Conservation (phyloP, 92 coral and sea anemone species). For the Zoanthus solanderi region DNA sequence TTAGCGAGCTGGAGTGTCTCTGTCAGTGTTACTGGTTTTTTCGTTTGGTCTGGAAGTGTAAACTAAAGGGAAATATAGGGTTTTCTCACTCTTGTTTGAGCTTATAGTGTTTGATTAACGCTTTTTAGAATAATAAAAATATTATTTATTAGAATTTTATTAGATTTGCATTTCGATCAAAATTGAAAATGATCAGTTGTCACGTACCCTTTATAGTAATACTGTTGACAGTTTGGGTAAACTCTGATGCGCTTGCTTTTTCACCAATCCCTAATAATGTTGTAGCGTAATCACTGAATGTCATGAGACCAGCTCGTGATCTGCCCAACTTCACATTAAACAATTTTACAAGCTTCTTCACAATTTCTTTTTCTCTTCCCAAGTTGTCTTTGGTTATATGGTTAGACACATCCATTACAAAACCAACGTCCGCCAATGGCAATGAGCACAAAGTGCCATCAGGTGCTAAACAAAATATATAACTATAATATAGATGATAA, state of each 20-base stretch:
- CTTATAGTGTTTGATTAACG: too few relatives aligned
- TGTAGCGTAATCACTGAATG: slow-evolving; percentile 5
- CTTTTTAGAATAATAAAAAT: too few relatives aligned
- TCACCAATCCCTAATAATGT: not conserved
- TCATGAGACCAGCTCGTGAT: slow-evolving; percentile 2
- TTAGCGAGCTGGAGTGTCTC: too few relatives aligned
- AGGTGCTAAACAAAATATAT: not conserved
- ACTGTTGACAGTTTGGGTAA: not conserved
- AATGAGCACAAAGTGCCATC: not conserved
- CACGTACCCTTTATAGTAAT: not conserved
- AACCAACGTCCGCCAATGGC: slow-evolving; percentile 24
- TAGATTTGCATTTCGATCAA: too few relatives aligned
- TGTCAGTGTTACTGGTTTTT: too few relatives aligned
- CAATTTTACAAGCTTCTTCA: not conserved
- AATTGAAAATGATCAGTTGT: not conserved
- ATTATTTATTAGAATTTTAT: too few relatives aligned
- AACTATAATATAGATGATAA: not conserved
- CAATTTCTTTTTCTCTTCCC: not conserved
- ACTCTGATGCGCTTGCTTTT: not conserved
- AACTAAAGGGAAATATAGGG: too few relatives aligned
- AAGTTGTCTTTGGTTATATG: not conserved
- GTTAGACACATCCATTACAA: slow-evolving; percentile 21
- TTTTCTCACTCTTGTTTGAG: too few relatives aligned
- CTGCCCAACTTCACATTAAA: not conserved
- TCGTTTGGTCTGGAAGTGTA: too few relatives aligned